Evolutionary conservation across 2,797 vertebrate species (phyloP).

Genomic region (Cossypha caffra): DNA sequence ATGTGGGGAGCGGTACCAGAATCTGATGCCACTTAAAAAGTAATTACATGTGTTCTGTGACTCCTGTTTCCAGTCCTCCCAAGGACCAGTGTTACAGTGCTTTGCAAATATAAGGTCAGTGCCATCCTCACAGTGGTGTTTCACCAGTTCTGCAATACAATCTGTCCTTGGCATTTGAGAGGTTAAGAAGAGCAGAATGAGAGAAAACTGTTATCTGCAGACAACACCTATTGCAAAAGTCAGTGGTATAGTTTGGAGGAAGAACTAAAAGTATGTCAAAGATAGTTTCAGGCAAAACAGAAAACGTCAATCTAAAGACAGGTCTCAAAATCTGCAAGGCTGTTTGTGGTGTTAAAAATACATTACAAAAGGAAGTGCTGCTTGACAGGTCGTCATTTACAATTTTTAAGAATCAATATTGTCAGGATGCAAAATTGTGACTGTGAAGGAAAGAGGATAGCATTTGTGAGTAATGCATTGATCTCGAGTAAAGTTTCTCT

Average conservation of each 20-base stretch:
- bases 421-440: background rate
- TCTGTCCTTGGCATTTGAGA: background rate
- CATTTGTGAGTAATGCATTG: background rate
- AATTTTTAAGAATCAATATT: conserved; percentile 23
- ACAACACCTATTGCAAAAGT: background rate
- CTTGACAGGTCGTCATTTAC: background rate
- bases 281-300: conserved; percentile 34
- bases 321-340: conserved; percentile 3
- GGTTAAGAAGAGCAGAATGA: background rate
- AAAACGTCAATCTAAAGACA: conserved; percentile 26
- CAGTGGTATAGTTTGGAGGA: background rate
- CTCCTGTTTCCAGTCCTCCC: background rate
- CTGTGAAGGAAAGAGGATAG: background rate
- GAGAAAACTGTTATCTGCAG: background rate
- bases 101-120: background rate
- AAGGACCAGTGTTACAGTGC: background rate
- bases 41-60: background rate
- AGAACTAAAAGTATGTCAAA: conserved; percentile 16
- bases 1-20: background rate
- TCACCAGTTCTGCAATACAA: background rate
- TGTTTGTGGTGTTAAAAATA: conserved; percentile 9
- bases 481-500: background rate
- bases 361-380: background rate
- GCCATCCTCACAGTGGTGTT: background rate
- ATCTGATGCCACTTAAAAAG: background rate